Conservation (phyloP, 2,797 vertebrate species). For the Phoxinus dragarum region DNA sequence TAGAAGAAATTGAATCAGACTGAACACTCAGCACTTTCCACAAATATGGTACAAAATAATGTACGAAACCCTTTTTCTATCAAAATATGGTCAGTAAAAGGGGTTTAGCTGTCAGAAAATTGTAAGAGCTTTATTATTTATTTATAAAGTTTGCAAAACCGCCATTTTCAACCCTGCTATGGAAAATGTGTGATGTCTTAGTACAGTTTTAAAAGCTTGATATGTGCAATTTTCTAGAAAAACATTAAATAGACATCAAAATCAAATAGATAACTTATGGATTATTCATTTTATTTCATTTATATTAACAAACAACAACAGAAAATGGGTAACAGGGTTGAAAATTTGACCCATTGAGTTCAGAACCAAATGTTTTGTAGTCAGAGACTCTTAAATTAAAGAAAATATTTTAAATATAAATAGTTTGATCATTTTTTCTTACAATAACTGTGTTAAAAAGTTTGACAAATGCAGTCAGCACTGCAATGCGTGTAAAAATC, state of each 20-base stretch:
- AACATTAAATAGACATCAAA: background rate
- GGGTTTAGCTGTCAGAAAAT: background rate
- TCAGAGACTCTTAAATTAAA: background rate
- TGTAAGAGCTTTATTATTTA: background rate
- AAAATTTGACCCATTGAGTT: background rate
- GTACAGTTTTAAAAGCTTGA: no score
- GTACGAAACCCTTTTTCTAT: background rate
- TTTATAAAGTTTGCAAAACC: background rate
- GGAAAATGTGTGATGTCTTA: background rate
- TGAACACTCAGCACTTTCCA: no score
- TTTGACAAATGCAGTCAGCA: background rate
- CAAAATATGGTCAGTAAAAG: background rate
- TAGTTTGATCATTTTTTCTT: background rate
- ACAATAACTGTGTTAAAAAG: background rate
- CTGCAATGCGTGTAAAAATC: background rate
- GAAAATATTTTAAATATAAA: background rate
- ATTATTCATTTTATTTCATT: background rate
- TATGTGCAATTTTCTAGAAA: no score
- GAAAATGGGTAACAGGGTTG: background rate
- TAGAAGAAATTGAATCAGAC: background rate
- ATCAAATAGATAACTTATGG: background rate
- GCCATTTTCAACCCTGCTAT: background rate
- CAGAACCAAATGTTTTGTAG: background rate
- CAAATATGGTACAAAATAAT: no score
- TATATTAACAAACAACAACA: background rate